phyloP scores from a whole-genome alignment of 2,113 vertebrate genomes.

The Theristicus caerulescens region DNA sequence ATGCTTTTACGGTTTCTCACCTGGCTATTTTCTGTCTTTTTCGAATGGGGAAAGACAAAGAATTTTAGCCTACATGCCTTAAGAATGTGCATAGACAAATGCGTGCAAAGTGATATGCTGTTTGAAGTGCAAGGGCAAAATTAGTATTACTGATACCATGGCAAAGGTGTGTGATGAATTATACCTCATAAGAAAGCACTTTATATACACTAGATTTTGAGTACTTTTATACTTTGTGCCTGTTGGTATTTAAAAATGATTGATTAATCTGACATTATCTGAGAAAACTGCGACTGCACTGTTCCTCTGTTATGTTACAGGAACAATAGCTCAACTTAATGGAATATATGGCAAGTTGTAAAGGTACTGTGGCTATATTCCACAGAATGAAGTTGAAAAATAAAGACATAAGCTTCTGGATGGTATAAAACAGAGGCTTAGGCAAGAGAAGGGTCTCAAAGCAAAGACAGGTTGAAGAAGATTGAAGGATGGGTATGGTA shows the following conservation, averaged over 20 bases:
- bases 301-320: constrained; percentile 79
- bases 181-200: constrained; percentile 71
- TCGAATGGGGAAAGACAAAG: background rate
- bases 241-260: constrained; percentile 85
- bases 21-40: background rate
- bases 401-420: background rate
- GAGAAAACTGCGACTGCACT: constrained; percentile 73
- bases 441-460: background rate
- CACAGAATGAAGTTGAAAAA: constrained; percentile 74
- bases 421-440: background rate
- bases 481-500: background rate
- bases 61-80: background rate
- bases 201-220: constrained; percentile 73
- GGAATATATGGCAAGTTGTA: constrained; percentile 75
- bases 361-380: constrained; percentile 70
- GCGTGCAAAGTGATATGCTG: background rate
- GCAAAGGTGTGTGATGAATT: constrained; percentile 82
- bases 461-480: background rate
- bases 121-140: constrained; percentile 74
- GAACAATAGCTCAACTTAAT: constrained; percentile 82
- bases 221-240: constrained; percentile 69
- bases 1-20: background rate
- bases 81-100: background rate
- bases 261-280: constrained; percentile 83
- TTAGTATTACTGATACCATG: constrained; percentile 67